Evolutionary conservation across 2,888 invertebrate species (phyloP), one percentile per base, ranked within the genome.

Genomic region (Mayetiola destructor): DNA sequence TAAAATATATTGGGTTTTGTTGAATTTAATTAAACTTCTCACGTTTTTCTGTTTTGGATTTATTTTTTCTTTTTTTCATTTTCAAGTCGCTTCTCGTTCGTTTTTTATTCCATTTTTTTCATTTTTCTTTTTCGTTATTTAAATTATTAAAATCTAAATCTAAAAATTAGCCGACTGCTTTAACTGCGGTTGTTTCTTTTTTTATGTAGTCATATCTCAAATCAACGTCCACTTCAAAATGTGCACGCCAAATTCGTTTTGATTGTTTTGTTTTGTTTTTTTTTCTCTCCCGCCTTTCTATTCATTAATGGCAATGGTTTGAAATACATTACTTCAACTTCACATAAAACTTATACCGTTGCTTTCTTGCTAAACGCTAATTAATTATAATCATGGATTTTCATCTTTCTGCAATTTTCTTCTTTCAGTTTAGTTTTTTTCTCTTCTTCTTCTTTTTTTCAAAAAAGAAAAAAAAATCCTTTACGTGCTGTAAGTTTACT

Each of bases 271-370:
- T n/a, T n/a, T 48, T 48, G 2, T 27, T 27, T 27, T 6, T 2
- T 27, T 48, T 27, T 48, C 3, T 27, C n/a, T 48, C 14, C n/a
- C n/a, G 2, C 18, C 20, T 42, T 48, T 27, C 29, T 48, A 48
- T 48, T 48, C 27, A 48, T 48, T 48, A 48, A 48, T 48, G 48
- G 48, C 48, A 48, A 48, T 48, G 48, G 48, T 48, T 48, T 48
- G n/a, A 48, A 48, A 48, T 48, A 48, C 48, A 48, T n/a, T n/a
- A n/a, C n/a, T n/a, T n/a, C n/a, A 48, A 48, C 48, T 27, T 27
- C 27, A 48, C 27, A 48, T 48, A 27, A 16, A 48, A 27, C 27
- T 48, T 27, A 48, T 48, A 48, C 48, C 48, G 48, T 48, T 48
- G 48, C 42, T 21, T 42, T 18, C 42, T n/a, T n/a, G 23, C 23